A percentile compares a stretch with the other conserved stretches of the same genome.
Evolutionary conservation across 2,888 invertebrate genomes (phyloP).

Genomic region (Plusia festucae): DNA sequence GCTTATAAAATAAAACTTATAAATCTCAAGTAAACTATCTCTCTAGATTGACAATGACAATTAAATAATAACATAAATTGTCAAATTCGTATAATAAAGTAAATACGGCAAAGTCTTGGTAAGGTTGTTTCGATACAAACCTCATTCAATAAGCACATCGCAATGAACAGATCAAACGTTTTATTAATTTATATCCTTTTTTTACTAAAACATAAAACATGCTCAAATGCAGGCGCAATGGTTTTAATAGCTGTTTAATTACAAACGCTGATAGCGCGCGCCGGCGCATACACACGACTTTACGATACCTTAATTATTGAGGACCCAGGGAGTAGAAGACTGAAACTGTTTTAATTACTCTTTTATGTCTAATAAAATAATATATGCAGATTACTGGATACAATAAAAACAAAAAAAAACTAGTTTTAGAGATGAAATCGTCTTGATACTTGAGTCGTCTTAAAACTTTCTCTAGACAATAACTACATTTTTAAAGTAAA

Average conservation of each 20-base stretch:
- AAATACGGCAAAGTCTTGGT: neutral
- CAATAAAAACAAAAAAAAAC: constrained; percentile 13
- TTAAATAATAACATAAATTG: constrained; percentile 4
- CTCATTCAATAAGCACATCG: neutral
- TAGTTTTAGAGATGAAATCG: constrained; percentile 9
- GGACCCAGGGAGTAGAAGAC: constrained; percentile 41
- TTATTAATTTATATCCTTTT: neutral
- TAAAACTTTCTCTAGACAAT: constrained; percentile 30
- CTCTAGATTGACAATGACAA: constrained; percentile 3
- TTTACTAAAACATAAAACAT: constrained; percentile 22
- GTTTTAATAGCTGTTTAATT: constrained; percentile 60
- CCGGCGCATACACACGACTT: constrained; percentile 53
- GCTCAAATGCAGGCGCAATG: constrained; percentile 35
- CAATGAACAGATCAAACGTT: constrained; percentile 6
- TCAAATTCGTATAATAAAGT: neutral
- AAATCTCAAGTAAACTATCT: constrained; percentile 4
- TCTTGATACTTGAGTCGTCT: neutral
- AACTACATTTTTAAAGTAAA: constrained; percentile 29
- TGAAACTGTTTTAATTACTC: constrained; percentile 46
- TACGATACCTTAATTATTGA: constrained; percentile 65
- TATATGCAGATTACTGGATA: constrained; percentile 9
- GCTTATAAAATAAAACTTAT: constrained; percentile 17
- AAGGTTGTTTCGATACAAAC: neutral
- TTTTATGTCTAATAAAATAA: constrained; percentile 39
- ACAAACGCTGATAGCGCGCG: constrained; percentile 53